Percentiles rank a stretch among this genome's conserved stretches.
Evolutionary conservation across 2,797 vertebrate species (phyloP).

Genomic region (Rhinogobio ventralis): DNA sequence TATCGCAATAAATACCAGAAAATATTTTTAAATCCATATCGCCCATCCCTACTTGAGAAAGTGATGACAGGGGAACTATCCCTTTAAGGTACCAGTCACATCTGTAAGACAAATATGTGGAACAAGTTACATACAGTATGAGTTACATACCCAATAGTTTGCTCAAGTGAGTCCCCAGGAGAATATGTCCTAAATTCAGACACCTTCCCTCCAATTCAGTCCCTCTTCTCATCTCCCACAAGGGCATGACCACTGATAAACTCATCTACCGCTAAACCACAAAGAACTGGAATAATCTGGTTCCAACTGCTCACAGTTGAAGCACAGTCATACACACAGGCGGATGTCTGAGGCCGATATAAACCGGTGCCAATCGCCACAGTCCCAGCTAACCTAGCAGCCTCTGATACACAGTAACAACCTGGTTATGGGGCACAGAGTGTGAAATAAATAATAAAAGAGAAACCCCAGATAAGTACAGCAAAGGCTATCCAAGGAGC

Average conservation of each 20-base stretch:
- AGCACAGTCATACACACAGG: constrained; percentile 33
- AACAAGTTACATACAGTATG: background rate
- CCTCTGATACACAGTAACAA: constrained; percentile 56
- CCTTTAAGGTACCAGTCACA: background rate
- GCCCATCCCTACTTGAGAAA: too few relatives aligned
- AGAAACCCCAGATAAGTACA: constrained; percentile 18
- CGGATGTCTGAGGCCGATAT: constrained; percentile 51
- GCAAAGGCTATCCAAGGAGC: background rate
- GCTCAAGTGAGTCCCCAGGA: background rate
- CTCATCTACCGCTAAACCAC: constrained; percentile 51
- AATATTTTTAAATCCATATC: too few relatives aligned
- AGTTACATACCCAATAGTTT: background rate
- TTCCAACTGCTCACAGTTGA: constrained; percentile 63
- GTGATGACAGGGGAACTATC: background rate
- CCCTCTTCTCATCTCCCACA: constrained; percentile 5
- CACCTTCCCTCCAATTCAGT: constrained; percentile 32
- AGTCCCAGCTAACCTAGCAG: constrained; percentile 64
- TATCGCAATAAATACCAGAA: too few relatives aligned
- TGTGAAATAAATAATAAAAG: constrained; percentile 26
- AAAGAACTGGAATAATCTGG: constrained; percentile 66
- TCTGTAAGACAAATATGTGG: background rate
- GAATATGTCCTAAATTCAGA: constrained; percentile 31
- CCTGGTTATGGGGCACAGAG: constrained; percentile 21
- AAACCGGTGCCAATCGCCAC: constrained; percentile 17
- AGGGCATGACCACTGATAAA: constrained; percentile 55